phyloP scores from a whole-genome alignment of 1,140 invertebrate genomes.

The Chlorops oryzae region DNA sequence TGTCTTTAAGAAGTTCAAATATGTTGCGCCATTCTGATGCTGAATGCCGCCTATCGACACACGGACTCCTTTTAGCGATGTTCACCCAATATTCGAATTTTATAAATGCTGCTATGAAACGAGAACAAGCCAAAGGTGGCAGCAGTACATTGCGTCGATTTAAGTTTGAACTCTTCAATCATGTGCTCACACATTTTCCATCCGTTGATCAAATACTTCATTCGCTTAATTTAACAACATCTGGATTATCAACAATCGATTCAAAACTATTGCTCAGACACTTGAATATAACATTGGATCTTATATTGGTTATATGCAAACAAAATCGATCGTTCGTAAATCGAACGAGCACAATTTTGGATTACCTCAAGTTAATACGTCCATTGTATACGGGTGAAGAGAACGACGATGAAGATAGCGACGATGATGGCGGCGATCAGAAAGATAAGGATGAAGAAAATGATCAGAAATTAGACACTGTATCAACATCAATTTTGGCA shows the following conservation, averaged over 20 bases:
- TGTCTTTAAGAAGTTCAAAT: slow-evolving; percentile 23
- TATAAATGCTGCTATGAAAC: slow-evolving; percentile 24
- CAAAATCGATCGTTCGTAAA: slow-evolving; percentile 42
- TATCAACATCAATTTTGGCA: background rate
- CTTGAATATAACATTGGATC: slow-evolving; percentile 35
- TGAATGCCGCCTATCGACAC: slow-evolving; percentile 18
- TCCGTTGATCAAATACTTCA: slow-evolving; percentile 31
- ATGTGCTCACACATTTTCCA: slow-evolving; percentile 38
- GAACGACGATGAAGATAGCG: slow-evolving; percentile 13
- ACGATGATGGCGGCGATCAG: background rate
- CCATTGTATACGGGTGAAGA: slow-evolving; percentile 29
- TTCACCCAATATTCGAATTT: slow-evolving; percentile 43
- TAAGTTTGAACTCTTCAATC: slow-evolving; percentile 44
- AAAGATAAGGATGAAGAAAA: too few species aligned
- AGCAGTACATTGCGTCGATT: slow-evolving; percentile 35
- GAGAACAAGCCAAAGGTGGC: slow-evolving; percentile 33
- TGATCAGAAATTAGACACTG: background rate
- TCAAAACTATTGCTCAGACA: slow-evolving; percentile 32
- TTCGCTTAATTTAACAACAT: slow-evolving; percentile 30
- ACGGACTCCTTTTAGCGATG: slow-evolving; percentile 33
- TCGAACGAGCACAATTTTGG: slow-evolving; percentile 37
- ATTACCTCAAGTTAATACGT: slow-evolving; percentile 39
- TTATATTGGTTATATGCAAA: slow-evolving; percentile 37
- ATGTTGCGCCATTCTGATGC: slow-evolving; percentile 15
- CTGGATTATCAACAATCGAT: background rate